Evolutionary conservation across 2,888 invertebrate species (phyloP), one percentile per base, ranked within the genome.

Genomic region (Steinernema scapterisci): DNA sequence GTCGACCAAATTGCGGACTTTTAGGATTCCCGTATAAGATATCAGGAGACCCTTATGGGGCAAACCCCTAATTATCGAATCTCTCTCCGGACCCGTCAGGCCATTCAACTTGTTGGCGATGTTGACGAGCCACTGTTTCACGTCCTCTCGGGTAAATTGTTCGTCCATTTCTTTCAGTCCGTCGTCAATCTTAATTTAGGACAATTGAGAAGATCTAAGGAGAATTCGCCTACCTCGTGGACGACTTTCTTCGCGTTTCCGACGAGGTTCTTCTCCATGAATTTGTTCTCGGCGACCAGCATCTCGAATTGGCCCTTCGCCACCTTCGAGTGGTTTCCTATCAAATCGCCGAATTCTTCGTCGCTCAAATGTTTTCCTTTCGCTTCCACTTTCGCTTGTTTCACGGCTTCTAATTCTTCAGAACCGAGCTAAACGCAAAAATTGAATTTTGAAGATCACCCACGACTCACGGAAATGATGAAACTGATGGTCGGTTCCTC

Each of bases 221-320:
- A 31, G 31, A 7, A 1, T 1, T 7, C 16, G 13, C 63, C 13
- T 19, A 63, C 63, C 63, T 63, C 63, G 1, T 63, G 31, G 63
- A 63, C 27, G 31, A 63, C 31, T 7, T 31, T 27, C 31, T 38
- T 63, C 1, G 63, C 63, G 19, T 63, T 63, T 38, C 63, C 63
- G 1, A 31, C 38, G 6, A 63, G 63, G 38, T 27, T 25, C 63
- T 63, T 63, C 16, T 16, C 3, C 63, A 31, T 16, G 13, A n/a
- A 16, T 5, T 63, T 31, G 31, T 63, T 63, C 63, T 63, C 63
- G 6, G 63, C 63, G 11, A 63, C 16, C 16, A 63, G 27, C 63
- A 63, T 31, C 16, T 63, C 38, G 31, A 63, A 63, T 31, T 63
- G 63, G 19, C 63, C 31, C 31, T 63, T 21, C 16, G 63, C 31